Evolutionary conservation across 2,113 vertebrate genomes (phyloP), one percentile per base, ranked within the genome.

Genomic region (Gracilinanus agilis): DNA sequence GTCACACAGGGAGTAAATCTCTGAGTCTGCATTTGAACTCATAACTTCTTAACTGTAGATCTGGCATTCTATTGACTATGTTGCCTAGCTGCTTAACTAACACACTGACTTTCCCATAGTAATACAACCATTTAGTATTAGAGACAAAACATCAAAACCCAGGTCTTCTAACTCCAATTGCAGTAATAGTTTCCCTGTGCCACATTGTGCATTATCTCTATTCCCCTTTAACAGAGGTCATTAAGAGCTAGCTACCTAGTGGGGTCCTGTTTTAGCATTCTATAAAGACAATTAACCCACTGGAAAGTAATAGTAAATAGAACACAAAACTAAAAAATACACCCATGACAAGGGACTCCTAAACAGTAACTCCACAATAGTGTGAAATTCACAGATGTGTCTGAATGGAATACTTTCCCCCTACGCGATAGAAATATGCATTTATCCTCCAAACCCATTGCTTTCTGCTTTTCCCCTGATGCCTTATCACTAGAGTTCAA

Each of bases 301-400:
- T 83, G 67, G 67, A 83, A 83, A 83, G 19, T 83, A 83, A 83
- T 83, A 83, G 67, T 6, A 83, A 83, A 40, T 83, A 83, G 7
- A 40, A 40, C n/a, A 40, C 67, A 40, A 83, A 83, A 7, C 67
- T 83, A 40, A 40, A 40, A 83, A 83, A 83, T 23, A 83, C 67
- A 40, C 19, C 16, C 16, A 8, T 83, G 67, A 83, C 19, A 40
- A 23, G 67, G 34, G 67, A 83, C n/a, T 40, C 19, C 67, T 83
- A 83, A 83, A 40, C 67, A 83, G 19, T 83, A 83, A 83, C 10
- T 83, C 67, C 67, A 83, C 67, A 83, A 40, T 2, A 83, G n/a
- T 83, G n/a, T 83, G 67, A 83, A 83, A 83, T 83, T 83, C 67
- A 83, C 67, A 83, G 67, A 83, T 83, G n/a, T 40, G 67, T 83